A percentile compares a stretch with the other conserved stretches of the same genome.
Conservation (phyloP, 2,797 vertebrate species). For the Typhlichthys eigenmanni region DNA sequence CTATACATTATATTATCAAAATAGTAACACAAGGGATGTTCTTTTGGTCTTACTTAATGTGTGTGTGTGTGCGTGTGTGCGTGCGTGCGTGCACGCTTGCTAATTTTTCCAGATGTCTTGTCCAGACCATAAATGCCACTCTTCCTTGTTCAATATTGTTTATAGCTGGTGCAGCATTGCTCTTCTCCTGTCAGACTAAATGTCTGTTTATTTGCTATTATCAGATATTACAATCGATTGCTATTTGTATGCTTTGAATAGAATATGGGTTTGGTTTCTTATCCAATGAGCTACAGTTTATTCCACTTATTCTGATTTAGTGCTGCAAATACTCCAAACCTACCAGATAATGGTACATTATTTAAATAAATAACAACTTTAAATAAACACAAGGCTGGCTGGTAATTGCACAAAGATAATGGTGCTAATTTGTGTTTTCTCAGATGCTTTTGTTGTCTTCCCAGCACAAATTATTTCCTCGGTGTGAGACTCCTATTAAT, state of each 20-base stretch:
- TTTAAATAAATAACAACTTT: conserved; percentile 70
- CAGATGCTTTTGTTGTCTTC: conserved; percentile 75
- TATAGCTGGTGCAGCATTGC: not conserved
- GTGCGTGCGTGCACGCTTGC: no score
- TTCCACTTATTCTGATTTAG: conserved; percentile 60
- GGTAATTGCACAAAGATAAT: conserved; percentile 76
- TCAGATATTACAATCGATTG: not conserved
- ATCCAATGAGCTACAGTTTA: conserved; percentile 56
- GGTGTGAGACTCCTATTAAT: conserved; percentile 77
- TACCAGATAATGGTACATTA: conserved; percentile 72
- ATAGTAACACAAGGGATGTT: no score
- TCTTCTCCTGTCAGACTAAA: not conserved
- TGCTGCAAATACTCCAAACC: conserved; percentile 48
- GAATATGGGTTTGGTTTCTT: conserved; percentile 46
- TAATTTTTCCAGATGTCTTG: conserved; percentile 3
- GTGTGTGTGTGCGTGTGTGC: no score
- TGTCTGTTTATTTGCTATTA: conserved; percentile 4
- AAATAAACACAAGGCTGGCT: conserved; percentile 72
- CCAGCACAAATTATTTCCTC: conserved; percentile 75
- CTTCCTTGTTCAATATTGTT: not conserved
- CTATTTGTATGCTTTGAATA: conserved; percentile 1
- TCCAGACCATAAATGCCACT: conserved; percentile 3
- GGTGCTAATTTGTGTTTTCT: conserved; percentile 77
- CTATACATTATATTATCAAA: no score
- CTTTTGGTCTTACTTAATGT: no score